A percentile compares a stretch with the other conserved stretches of the same genome.
Evolutionary conservation across 1,140 invertebrate species (phyloP).

Genomic region (Rhopalosiphum maidis): DNA sequence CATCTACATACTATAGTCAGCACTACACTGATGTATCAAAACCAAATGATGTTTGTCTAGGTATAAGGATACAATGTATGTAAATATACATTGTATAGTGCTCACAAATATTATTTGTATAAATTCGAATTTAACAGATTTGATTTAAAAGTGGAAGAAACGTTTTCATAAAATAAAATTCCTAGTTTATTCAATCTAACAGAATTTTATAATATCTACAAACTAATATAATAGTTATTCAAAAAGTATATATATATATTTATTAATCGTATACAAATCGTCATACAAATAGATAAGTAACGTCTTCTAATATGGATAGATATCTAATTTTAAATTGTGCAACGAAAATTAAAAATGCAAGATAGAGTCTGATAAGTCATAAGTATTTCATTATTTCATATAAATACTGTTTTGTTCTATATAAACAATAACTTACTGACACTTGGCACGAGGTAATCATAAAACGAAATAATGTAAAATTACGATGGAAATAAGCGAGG

Average conservation of each 20-base stretch:
- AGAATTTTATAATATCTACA: neutral
- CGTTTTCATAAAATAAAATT: neutral
- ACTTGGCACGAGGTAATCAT: neutral
- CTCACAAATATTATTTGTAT: neutral
- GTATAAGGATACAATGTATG: neutral
- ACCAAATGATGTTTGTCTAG: neutral
- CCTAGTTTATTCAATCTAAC: neutral
- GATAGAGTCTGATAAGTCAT: neutral
- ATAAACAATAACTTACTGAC: conserved; percentile 1
- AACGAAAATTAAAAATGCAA: neutral
- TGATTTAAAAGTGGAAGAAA: neutral
- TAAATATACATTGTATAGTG: neutral
- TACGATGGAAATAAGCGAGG: neutral
- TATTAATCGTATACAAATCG: neutral
- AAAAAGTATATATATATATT: neutral
- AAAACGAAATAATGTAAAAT: too few relatives aligned
- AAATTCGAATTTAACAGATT: neutral
- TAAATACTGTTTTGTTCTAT: neutral
- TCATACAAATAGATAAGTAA: neutral
- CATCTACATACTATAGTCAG: neutral
- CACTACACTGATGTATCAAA: neutral
- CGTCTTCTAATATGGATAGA: neutral
- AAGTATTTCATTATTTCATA: neutral
- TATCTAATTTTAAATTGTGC: neutral
- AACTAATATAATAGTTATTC: neutral